Base-by-base conservation (phyloP, 2,797 vertebrate species). In the Tokudaia muenninki region DNA sequence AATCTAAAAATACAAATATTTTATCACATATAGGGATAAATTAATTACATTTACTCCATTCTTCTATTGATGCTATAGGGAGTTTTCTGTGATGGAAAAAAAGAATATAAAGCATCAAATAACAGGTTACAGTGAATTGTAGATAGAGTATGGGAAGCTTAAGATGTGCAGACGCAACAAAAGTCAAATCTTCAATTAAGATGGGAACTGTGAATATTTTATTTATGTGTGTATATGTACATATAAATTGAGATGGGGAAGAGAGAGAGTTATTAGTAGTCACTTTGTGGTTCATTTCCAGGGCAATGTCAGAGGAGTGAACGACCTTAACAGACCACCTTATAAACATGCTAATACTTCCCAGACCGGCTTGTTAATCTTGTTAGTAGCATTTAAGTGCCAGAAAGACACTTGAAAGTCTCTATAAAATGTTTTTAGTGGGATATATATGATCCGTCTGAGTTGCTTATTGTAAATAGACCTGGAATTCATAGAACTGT, bases 271-370 rank as follows among this genome's bases (percentile, higher is more conserved):
- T 59, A 52, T 88, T 83, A 92, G 79, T 22, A 59, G 10, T 55
- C 80, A 78, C 26, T 55, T 80, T 89, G 37, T 77, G 75, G 92
- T 59, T 95, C 59, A 80, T 83, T 92, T 79, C 57, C 84, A 59
- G 55, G 6, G 34, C 52, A 9, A 44, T 59, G 44, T 84, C 55
- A 84, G 59, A 34, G 63, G 6, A 79, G n/a, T 88, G 57, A 94
- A 96, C 11, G 22, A 91, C 57, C 80, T 90, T 75, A 93, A 59
- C 72, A 94, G 83, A 63, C 52, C 47, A 50, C 70, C 55, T 86
- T 96, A 90, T 83, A 92, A 97, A 95, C 81, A 88, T 55, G 13
- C 59, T 94, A 92, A 81, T 94, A 84, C 75, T 57, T 77, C 59
- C 47, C 80, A 92, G 84, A 90, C 72, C 24, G 55, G 77, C 74